phyloP scores from a whole-genome alignment of 2,888 invertebrate species.

The Neoaliturus tenellus region DNA sequence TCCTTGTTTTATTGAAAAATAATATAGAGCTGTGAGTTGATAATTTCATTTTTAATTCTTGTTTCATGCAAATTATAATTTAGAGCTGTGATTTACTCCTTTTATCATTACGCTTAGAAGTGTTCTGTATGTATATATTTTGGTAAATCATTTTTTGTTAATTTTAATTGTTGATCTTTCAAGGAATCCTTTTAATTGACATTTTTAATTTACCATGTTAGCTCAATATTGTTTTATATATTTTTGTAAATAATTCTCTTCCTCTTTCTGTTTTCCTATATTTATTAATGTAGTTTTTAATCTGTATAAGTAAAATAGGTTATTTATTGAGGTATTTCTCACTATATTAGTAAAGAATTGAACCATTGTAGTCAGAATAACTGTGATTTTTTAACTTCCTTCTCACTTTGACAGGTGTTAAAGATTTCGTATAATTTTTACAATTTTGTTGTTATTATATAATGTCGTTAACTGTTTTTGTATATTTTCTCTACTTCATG shows the following conservation, averaged over 20 bases:
- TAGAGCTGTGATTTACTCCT: not conserved
- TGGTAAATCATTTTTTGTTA: not conserved
- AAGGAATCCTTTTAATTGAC: not conserved
- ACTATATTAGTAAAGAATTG: not conserved
- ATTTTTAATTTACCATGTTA: slow-evolving; percentile 31
- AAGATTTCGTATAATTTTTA: slow-evolving; percentile 16
- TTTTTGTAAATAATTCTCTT: slow-evolving; percentile 43
- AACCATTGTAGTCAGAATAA: not conserved
- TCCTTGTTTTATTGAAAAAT: not conserved
- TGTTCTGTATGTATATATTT: slow-evolving; percentile 43
- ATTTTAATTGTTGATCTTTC: not conserved
- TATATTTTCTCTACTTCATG: slow-evolving; percentile 26
- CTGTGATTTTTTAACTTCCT: slow-evolving; percentile 40
- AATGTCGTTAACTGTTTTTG: slow-evolving; percentile 13
- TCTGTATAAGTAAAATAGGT: not conserved
- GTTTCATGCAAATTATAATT: not conserved
- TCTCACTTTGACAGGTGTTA: slow-evolving; percentile 46
- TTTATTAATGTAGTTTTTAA: slow-evolving; percentile 14
- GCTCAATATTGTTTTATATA: slow-evolving; percentile 18
- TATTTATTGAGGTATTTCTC: slow-evolving; percentile 12
- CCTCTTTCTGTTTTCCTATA: not conserved
- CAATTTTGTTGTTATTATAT: slow-evolving; percentile 29
- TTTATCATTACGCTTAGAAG: not conserved
- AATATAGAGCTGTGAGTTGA: not conserved
- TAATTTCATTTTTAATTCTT: not conserved